Evolutionary conservation across 2,888 invertebrate species (phyloP).

Genomic region (Phaedon cochleariae): DNA sequence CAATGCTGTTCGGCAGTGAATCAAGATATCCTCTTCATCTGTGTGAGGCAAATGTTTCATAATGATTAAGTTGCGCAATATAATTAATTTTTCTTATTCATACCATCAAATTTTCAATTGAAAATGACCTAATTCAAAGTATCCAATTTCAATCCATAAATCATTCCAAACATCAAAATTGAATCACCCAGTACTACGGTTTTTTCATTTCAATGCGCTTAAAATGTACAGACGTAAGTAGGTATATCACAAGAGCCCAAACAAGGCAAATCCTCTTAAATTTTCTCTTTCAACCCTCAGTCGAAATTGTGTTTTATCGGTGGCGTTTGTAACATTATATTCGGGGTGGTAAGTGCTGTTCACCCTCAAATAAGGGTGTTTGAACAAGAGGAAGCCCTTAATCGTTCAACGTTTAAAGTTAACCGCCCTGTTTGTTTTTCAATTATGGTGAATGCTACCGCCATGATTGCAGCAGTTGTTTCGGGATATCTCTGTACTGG

Average conservation of each 20-base stretch:
- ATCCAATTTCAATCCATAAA: no score
- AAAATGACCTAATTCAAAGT: no score
- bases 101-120: no score
- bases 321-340: constrained; percentile 54
- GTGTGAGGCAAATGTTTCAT: no score
- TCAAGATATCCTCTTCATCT: no score
- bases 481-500: not conserved
- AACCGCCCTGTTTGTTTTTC: constrained; percentile 57
- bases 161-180: constrained; percentile 8
- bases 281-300: constrained; percentile 25
- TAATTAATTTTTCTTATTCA: no score
- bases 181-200: not conserved
- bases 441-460: constrained; percentile 51
- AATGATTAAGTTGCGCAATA: no score
- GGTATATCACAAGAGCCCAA: not conserved
- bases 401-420: constrained; percentile 56
- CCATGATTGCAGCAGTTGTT: constrained; percentile 25
- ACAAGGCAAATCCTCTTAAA: constrained; percentile 21
- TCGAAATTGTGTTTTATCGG: constrained; percentile 33
- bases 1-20: no score
- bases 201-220: not conserved
- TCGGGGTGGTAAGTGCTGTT: constrained; percentile 42
- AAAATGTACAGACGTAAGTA: not conserved
- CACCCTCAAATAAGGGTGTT: constrained; percentile 47
- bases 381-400: constrained; percentile 53